phyloP scores from a whole-genome alignment of 23 tunicate genomes.

The Oikopleura dioica region DNA sequence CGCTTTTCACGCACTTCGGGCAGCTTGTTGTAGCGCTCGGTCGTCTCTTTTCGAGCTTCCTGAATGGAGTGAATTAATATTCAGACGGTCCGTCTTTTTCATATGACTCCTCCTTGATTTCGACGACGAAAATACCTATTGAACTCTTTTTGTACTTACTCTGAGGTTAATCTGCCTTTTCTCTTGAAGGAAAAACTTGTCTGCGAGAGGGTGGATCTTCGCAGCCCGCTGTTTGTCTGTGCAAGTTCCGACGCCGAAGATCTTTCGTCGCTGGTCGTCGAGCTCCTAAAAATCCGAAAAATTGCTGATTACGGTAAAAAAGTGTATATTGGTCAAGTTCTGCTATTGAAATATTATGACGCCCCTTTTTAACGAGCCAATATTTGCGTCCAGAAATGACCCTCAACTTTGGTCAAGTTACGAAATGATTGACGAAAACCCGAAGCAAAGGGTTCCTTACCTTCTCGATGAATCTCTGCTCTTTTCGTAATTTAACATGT shows the following conservation, averaged over 20 bases:
- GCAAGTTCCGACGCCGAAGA: background rate
- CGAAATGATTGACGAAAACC: background rate
- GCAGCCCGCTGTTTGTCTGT: background rate
- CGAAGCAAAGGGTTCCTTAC: background rate
- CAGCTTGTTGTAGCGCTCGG: background rate
- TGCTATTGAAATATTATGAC: no score
- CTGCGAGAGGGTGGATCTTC: background rate
- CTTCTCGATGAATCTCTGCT: background rate
- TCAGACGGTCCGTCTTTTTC: no score
- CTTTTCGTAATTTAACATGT: background rate
- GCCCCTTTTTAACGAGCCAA: no score
- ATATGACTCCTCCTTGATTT: no score
- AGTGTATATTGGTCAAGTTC: no score
- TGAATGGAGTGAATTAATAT: background rate
- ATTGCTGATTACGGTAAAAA: background rate
- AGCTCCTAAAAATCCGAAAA: background rate
- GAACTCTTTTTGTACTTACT: background rate
- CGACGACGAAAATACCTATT: no score
- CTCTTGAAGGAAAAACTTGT: background rate
- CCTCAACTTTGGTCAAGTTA: background rate
- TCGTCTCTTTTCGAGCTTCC: background rate
- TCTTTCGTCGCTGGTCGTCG: background rate
- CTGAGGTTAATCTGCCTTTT: background rate
- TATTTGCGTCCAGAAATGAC: no score
- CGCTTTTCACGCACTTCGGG: background rate